Conservation (phyloP, 2,888 invertebrate species). For the Drosophila mimica region DNA sequence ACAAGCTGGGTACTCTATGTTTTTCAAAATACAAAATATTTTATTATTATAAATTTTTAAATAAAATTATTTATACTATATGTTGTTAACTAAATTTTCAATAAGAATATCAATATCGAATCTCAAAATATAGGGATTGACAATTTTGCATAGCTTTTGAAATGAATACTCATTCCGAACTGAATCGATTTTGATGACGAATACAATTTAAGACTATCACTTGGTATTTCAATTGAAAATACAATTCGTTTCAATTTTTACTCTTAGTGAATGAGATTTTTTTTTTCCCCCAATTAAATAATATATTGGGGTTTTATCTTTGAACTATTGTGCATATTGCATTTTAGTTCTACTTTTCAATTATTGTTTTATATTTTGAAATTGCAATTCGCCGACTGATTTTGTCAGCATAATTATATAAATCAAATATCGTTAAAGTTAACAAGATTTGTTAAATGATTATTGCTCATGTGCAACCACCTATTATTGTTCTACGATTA, state of each 20-base stretch:
- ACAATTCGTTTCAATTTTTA: not conserved
- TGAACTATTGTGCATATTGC: not conserved
- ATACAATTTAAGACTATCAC: not conserved
- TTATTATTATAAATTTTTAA: not conserved
- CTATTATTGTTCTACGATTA: slow-evolving; percentile 25
- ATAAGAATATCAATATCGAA: not conserved
- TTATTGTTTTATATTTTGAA: not conserved
- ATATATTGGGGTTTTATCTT: not conserved
- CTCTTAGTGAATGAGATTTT: not conserved
- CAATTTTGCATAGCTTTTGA: not conserved
- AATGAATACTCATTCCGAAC: not conserved
- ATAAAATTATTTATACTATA: not conserved
- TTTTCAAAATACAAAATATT: not conserved
- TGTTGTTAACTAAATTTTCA: not conserved
- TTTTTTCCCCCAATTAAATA: not conserved
- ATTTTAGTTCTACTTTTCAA: not conserved
- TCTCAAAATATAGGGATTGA: not conserved
- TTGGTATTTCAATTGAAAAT: not conserved
- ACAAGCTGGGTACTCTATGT: slow-evolving; percentile 27
- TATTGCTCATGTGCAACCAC: slow-evolving; percentile 26
- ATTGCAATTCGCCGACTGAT: slow-evolving; percentile 13
- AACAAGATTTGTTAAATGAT: slow-evolving; percentile 16
- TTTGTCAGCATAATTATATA: slow-evolving; percentile 24
- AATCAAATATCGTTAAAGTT: slow-evolving; percentile 22
- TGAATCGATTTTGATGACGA: not conserved